Percentiles rank a stretch among this genome's conserved stretches.
Conservation (phyloP, 2,888 invertebrate species). For the Sinohyriopsis cumingii region DNA sequence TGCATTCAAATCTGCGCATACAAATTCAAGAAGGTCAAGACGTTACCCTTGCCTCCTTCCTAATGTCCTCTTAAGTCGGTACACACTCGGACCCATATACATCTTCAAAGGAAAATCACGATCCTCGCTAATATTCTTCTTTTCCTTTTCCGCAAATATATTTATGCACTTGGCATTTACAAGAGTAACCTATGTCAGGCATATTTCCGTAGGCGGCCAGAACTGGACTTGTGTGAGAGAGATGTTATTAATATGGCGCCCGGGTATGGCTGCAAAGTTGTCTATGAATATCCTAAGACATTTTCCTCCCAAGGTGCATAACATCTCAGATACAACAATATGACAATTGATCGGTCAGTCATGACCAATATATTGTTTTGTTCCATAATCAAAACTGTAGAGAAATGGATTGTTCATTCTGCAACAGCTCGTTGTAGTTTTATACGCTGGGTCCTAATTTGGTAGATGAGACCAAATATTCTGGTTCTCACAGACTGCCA, state of each 20-base stretch:
- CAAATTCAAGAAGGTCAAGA: slow-evolving; percentile 14
- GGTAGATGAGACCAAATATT: no score
- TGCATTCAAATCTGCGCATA: slow-evolving; percentile 2
- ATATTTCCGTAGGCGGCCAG: slow-evolving; percentile 5
- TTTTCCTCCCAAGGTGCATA: slow-evolving; percentile 12
- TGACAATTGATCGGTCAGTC: background rate
- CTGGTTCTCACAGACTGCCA: no score
- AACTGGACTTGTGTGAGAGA: slow-evolving; percentile 14
- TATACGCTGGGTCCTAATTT: no score
- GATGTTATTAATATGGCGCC: slow-evolving; percentile 16
- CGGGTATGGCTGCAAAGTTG: slow-evolving; percentile 6
- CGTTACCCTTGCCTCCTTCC: slow-evolving; percentile 4
- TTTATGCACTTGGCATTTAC: slow-evolving; percentile 16
- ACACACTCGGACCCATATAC: background rate
- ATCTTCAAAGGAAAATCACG: background rate
- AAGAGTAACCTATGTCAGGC: slow-evolving; percentile 12
- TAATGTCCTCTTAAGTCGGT: slow-evolving; percentile 1
- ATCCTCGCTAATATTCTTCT: background rate
- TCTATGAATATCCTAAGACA: slow-evolving; percentile 16
- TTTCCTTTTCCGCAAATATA: background rate
- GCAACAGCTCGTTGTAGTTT: no score
- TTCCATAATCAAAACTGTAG: no score
- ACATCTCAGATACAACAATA: slow-evolving; percentile 12
- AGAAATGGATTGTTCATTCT: no score
- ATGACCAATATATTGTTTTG: no score